Evolutionary conservation across 2,888 invertebrate genomes (phyloP), one percentile per base, ranked within the genome.

Genomic region (Drosophila longiperda): DNA sequence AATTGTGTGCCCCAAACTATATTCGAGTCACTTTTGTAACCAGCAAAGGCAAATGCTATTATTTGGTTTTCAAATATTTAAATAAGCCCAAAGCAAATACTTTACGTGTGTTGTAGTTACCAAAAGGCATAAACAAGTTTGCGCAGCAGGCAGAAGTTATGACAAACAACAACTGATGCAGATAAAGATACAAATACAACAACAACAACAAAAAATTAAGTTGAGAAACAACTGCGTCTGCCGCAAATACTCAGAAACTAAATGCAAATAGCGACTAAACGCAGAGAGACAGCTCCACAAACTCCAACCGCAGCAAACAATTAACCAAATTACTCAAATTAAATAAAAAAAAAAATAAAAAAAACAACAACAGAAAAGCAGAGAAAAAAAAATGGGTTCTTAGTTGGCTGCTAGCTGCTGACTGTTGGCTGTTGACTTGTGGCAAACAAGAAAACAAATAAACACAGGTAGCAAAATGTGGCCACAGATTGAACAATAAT

Each of bases 51-150:
- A 78, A 76, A 64, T 80, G 66, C 71, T 73, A 68, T 71, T 91
- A 87, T 89, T 90, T 91, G 80, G 45, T 57, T 74, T 55, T 42
- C 36, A 89, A 91, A 91, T 84, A 84, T 91, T 87, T 80, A 75
- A 82, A 68, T 69, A 75, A 84, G 83, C 66, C 71, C 73, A 62
- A 23, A 34, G 70, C 90, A 90, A 87, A 89, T 90, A 87, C 74
- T 80, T 77, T 75, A 82, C 86, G 73, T 49, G 17, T 20, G 49
- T 53, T 68, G 77, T 79, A 79, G 87, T 78, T 78, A 54, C 38
- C 49, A 70, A 70, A 68, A 78, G 69, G 38, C 78, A 87, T 61
- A 84, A 84, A 84, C 76, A 85, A 75, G 69, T 83, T 80, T 75
- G 59, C 75, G 60, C 73, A 77, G 82, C 82, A 78, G 79, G 73